Conservation (phyloP, 2,888 invertebrate species). For the Drosophila maculinotata region DNA sequence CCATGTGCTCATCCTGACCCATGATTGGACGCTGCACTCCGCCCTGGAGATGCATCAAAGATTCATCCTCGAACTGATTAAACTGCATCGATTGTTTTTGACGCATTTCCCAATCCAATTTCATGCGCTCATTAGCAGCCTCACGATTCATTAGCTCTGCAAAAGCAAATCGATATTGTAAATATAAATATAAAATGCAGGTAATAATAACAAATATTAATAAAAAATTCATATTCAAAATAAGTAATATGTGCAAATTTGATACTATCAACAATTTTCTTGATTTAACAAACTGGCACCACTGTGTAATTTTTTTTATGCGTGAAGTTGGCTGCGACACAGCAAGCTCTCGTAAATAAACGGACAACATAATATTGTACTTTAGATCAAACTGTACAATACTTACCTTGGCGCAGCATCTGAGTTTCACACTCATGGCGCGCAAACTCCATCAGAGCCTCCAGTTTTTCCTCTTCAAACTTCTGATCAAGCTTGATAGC, state of each 20-base stretch:
- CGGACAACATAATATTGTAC: too few relatives aligned
- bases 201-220: too few relatives aligned
- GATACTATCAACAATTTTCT: too few relatives aligned
- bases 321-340: too few relatives aligned
- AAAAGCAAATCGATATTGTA: too few relatives aligned
- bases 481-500: conserved; percentile 94
- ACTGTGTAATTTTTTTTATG: too few relatives aligned
- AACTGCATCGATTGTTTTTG: conserved; percentile 6
- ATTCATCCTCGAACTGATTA: background rate
- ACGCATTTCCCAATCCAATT: conserved; percentile 19
- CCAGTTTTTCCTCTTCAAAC: conserved; percentile 95
- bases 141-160: conserved; percentile 39
- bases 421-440: conserved; percentile 98
- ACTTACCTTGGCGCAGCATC: conserved; percentile 92
- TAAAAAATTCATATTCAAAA: too few relatives aligned
- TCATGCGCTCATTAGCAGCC: conserved; percentile 30
- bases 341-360: too few relatives aligned
- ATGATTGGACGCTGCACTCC: background rate
- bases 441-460: conserved; percentile 98
- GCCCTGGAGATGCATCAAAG: background rate
- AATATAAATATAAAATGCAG: too few relatives aligned
- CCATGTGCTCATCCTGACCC: background rate
- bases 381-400: background rate
- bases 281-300: too few relatives aligned
- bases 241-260: too few relatives aligned